These are phyloP conservation scores for Alexandromys fortis DNA, from an alignment of 2,113 vertebrate species.

Conservation along the genomic window DNA sequence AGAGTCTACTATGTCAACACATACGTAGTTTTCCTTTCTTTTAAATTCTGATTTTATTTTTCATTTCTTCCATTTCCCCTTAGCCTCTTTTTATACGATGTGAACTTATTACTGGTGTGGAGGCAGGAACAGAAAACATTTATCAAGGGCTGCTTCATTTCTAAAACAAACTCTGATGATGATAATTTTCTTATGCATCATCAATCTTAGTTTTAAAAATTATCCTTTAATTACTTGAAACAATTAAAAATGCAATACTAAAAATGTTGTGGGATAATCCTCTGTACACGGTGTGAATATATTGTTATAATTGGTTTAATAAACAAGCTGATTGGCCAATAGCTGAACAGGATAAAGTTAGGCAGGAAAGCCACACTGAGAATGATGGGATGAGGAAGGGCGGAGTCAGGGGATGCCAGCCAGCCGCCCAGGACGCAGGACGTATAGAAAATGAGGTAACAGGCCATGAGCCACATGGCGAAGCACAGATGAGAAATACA, in stretches of 20 bases:
- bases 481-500: too few relatives aligned
- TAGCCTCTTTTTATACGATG: background rate
- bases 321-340: too few relatives aligned
- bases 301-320: too few relatives aligned
- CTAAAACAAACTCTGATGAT: background rate
- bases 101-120: background rate
- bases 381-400: too few relatives aligned
- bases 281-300: too few relatives aligned
- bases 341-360: too few relatives aligned
- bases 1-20: background rate
- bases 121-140: background rate
- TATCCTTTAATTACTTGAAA: background rate
- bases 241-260: background rate
- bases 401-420: too few relatives aligned
- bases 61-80: background rate
- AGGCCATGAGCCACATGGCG: too few relatives aligned
- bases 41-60: background rate
- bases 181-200: background rate
- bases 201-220: background rate
- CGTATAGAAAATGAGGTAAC: too few relatives aligned
- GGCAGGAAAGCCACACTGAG: too few relatives aligned
- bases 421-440: too few relatives aligned
- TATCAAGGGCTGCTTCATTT: background rate
- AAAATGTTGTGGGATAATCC: too few relatives aligned
- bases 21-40: background rate